Conservation (phyloP, 2,888 invertebrate species). For the Cerastis leucographa region DNA sequence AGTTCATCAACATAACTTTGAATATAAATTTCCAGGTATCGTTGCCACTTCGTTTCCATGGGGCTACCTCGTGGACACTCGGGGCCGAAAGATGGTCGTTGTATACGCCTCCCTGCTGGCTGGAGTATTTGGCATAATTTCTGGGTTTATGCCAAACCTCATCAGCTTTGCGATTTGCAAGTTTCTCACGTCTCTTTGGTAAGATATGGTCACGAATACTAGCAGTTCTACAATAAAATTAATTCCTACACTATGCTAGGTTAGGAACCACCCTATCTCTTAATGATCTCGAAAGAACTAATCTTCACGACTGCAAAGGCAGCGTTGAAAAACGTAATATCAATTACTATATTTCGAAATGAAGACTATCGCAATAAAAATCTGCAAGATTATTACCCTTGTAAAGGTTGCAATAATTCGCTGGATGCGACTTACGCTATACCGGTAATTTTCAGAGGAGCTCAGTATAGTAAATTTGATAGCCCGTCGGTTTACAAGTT, state of each 20-base stretch:
- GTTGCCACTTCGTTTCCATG: slow-evolving; percentile 94
- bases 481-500: too few species aligned
- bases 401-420: too few species aligned
- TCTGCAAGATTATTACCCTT: not conserved
- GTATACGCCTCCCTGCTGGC: slow-evolving; percentile 82
- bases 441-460: not conserved
- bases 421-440: not conserved
- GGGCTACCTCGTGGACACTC: slow-evolving; percentile 94
- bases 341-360: not conserved
- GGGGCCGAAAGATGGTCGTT: slow-evolving; percentile 92
- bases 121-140: slow-evolving; percentile 87
- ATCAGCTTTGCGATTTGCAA: slow-evolving; percentile 91
- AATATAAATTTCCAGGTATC: slow-evolving; percentile 86
- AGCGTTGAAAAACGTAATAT: not conserved
- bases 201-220: slow-evolving; percentile 50
- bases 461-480: too few species aligned
- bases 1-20: not conserved
- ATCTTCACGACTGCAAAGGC: not conserved
- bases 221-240: not conserved
- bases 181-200: slow-evolving; percentile 90
- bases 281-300: not conserved
- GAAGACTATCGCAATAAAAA: not conserved
- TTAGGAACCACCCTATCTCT: not conserved
- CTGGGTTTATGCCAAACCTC: slow-evolving; percentile 92
- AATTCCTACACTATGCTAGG: not conserved